A percentile compares a stretch with the other conserved stretches of the same genome.
Evolutionary conservation across 2,888 invertebrate genomes (phyloP).

Genomic region (Polyommatus icarus): DNA sequence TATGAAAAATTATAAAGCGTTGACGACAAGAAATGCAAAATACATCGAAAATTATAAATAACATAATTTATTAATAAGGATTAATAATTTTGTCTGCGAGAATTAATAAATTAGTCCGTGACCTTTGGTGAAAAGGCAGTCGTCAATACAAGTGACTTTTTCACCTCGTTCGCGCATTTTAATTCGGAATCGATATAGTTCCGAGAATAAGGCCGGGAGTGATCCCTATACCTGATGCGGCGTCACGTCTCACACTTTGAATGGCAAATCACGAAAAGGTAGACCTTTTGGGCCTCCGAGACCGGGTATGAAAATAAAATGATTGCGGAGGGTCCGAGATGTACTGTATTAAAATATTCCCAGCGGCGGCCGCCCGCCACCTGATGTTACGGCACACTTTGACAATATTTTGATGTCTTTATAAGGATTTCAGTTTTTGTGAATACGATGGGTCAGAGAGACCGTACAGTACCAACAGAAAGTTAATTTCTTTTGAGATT

Average conservation of each 20-base stretch:
- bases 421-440: constrained; percentile 9
- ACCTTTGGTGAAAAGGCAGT: constrained; percentile 25
- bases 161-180: neutral
- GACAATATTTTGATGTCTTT: constrained; percentile 37
- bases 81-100: neutral
- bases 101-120: constrained; percentile 25
- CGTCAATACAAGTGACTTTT: constrained; percentile 27
- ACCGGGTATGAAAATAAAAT: constrained; percentile 77
- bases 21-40: neutral
- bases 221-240: constrained; percentile 47
- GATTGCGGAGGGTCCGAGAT: constrained; percentile 69
- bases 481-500: neutral
- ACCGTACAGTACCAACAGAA: neutral
- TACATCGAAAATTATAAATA: neutral
- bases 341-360: constrained; percentile 75
- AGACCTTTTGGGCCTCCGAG: constrained; percentile 73
- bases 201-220: constrained; percentile 31
- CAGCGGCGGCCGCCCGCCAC: constrained; percentile 60
- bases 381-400: constrained; percentile 68
- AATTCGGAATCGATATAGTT: constrained; percentile 27
- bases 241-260: constrained; percentile 57
- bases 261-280: constrained; percentile 76
- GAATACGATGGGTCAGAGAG: neutral
- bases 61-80: neutral
- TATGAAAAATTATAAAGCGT: neutral